Base-by-base conservation (phyloP, 2,113 vertebrate genomes). In the Pica pica region DNA sequence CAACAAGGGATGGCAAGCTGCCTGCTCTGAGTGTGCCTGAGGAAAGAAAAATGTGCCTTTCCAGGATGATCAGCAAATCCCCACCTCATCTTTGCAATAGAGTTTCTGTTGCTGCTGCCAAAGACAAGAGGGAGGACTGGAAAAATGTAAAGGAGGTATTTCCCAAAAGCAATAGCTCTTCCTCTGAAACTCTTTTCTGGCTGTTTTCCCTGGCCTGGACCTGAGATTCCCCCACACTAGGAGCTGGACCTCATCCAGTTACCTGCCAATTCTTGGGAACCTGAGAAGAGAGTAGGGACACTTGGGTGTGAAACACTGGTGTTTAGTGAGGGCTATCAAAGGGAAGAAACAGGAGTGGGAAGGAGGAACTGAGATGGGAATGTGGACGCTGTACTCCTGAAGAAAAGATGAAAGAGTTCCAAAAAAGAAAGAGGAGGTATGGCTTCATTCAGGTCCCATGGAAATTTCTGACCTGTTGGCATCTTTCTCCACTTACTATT, bases 1-100 rank as follows among this genome's bases (percentile, higher is more conserved):
- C 60, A 84, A 89, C 8, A 71, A 53, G 13, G 42, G 47, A 64
- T 63, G 64, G 77, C 69, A 96, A 71, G 31, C 30, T 93, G 74
- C 69, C 76, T 50, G 12, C 19, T 83, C 35, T 69, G 60, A 76
- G 13, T 61, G 61, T 61, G 37, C 22, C 52, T 55, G 39, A 87
- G 60, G 77, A 93, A 91, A 95, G 56, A 84, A 94, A 88, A 87
- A 52, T 65, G 13, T 76, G 49, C 59, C 22, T 93, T 89, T 89
- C 69, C 52, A 84, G 57, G 56, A 70, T 2, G 4, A 84, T 87
- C 87, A 91, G 52, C 61, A 94, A 95, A 93, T 82, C 69, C 46
- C 24, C 35, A 75, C 22, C 55, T 89, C 82, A 47, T 63, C 87
- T 87, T 35, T 87, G 74, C 44, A 84, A 47, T 2, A 37, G 35